These are phyloP conservation scores for Patella vulgata DNA, from an alignment of 1,140 invertebrate genomes.

Conservation along the genomic window DNA sequence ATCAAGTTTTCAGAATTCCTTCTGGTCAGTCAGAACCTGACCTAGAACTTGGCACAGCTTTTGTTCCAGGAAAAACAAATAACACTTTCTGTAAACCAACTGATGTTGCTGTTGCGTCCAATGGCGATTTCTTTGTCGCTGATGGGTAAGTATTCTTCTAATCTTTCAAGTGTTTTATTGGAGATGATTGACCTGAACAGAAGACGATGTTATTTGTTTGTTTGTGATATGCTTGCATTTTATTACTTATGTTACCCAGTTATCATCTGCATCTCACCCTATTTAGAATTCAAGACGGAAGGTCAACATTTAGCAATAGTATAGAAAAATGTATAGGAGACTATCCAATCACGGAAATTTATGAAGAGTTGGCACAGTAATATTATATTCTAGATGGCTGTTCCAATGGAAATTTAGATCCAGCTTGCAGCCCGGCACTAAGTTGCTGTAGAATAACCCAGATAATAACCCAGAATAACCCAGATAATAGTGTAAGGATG, in stretches of 20 bases:
- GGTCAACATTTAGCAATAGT: no score
- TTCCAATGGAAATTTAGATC: no score
- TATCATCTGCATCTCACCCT: not conserved
- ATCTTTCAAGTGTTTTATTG: not conserved
- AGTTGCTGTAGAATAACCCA: no score
- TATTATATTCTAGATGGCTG: no score
- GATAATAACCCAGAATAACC: no score
- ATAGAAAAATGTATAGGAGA: no score
- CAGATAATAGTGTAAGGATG: no score
- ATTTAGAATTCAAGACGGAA: no score
- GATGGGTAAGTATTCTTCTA: slow-evolving; percentile 75
- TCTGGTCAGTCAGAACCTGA: slow-evolving; percentile 69
- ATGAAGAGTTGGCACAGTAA: no score
- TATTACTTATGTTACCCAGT: not conserved
- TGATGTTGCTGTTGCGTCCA: slow-evolving; percentile 83
- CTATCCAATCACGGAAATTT: no score
- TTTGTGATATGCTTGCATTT: not conserved
- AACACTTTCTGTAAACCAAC: slow-evolving; percentile 93
- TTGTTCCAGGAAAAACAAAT: slow-evolving; percentile 81
- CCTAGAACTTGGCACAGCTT: slow-evolving; percentile 82
- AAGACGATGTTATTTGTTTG: not conserved
- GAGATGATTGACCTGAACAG: not conserved
- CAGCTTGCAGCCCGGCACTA: no score
- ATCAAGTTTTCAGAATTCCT: slow-evolving; percentile 84
- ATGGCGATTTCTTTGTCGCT: slow-evolving; percentile 91